Evolutionary conservation across 2,113 vertebrate genomes (phyloP), one percentile per base, ranked within the genome.

Genomic region (Etheostoma cragini): DNA sequence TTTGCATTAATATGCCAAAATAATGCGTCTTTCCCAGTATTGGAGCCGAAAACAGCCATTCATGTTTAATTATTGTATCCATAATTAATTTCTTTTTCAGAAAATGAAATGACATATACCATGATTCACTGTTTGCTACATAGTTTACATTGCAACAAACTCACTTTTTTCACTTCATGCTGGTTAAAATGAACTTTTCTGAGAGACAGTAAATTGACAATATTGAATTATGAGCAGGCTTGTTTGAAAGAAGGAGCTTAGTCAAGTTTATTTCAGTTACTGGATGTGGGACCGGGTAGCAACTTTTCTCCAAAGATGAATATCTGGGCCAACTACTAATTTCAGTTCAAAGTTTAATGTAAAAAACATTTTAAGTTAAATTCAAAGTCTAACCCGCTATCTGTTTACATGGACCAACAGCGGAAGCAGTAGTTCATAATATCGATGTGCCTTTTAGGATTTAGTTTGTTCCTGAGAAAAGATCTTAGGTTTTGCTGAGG

Each of bases 401-500:
- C 81, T 89, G 81, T 85, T 87, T 87, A 83, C 62, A 61, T 65
- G n/a, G 21, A 61, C 24, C 10, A 52, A 35, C 21, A 33, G 8
- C 5, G 57, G 47, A 79, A 38, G 45, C 26, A 42, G 33, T 21
- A 17, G 19, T 49, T 35, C 11, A 16, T 14, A 61, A 54, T 13
- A 17, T 13, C 17, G 35, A 61, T 35, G 52, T 8, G 30, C 14
- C 21, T 47, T 8, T 12, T 1, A 14, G 12, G 21, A 22, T n/a
- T 3, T 7, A 21, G 30, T 17, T 1, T 42, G 12, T 50, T 60
- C n/a, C 19, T 38, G 17, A 30, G 21, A 54, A 67, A 71, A 60
- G 8, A 46, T 38, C 14, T 62, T n/a, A 26, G 2, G 33, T 15
- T 67, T 57, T 52, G 17, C 53, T 66, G 24, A 33, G 6, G 71